Percentiles rank a stretch among this genome's conserved stretches.
phyloP scores from a whole-genome alignment of 2,888 invertebrate genomes.

The Cataglyphis livida region DNA sequence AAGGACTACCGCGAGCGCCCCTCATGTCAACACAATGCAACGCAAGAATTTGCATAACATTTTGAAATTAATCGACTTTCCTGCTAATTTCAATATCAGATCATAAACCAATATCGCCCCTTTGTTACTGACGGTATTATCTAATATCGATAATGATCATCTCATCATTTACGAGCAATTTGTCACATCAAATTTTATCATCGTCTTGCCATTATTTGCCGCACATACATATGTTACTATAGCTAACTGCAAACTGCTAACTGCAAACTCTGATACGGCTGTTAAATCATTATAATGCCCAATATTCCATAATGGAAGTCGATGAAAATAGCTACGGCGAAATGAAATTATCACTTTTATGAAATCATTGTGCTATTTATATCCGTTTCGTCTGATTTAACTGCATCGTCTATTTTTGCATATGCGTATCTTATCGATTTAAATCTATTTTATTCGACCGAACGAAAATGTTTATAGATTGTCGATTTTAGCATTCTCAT shows the following conservation, averaged over 20 bases:
- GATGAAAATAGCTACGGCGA: not conserved
- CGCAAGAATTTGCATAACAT: slow-evolving; percentile 46
- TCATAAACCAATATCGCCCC: slow-evolving; percentile 26
- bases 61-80: slow-evolving; percentile 49
- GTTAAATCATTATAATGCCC: not conserved
- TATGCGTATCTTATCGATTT: not conserved
- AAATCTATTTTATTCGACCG: not conserved
- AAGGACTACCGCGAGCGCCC: not conserved
- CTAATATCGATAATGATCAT: slow-evolving; percentile 37
- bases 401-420: not conserved
- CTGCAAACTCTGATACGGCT: not conserved
- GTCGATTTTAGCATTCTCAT: slow-evolving; percentile 44
- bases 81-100: slow-evolving; percentile 30
- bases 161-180: slow-evolving; percentile 34
- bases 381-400: not conserved
- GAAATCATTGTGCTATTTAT: not conserved
- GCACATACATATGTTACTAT: slow-evolving; percentile 6
- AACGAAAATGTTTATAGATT: not conserved
- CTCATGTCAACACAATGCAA: slow-evolving; percentile 5
- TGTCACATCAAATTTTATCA: slow-evolving; percentile 31
- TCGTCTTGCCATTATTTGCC: not conserved
- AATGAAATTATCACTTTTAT: not conserved
- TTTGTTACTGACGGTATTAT: slow-evolving; percentile 23
- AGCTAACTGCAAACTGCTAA: no score
- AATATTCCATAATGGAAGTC: not conserved